Evolutionary conservation across 2,113 vertebrate species (phyloP).

Genomic region (Columba livia): DNA sequence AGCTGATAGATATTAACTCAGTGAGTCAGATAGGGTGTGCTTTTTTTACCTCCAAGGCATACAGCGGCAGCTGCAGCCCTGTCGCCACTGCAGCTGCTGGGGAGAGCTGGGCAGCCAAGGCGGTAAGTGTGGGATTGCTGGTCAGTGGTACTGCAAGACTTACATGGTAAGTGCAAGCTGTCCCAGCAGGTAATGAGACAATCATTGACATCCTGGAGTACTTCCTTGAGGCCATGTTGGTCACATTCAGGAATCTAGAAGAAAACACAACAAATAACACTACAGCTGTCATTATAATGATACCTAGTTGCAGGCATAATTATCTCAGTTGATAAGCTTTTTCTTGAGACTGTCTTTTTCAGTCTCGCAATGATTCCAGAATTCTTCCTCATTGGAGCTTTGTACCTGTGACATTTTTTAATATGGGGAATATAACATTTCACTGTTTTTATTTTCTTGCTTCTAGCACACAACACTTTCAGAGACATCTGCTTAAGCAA

Average conservation of each 20-base stretch:
- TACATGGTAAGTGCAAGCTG: not conserved
- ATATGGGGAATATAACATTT: not conserved
- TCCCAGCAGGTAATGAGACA: not conserved
- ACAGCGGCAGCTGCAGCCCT: conserved; percentile 45
- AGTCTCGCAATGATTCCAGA: not conserved
- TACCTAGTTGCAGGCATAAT: not conserved
- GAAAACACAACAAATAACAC: not conserved
- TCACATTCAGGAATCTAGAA: not conserved
- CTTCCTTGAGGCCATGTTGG: not conserved
- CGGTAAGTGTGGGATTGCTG: not conserved
- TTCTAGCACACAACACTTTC: not conserved
- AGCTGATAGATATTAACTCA: conserved; percentile 45
- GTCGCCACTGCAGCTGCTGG: conserved; percentile 36
- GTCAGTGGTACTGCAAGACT: not conserved
- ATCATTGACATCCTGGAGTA: not conserved
- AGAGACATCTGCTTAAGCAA: not conserved
- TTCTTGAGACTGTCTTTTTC: not conserved
- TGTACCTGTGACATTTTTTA: not conserved
- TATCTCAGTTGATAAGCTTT: not conserved
- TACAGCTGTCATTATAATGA: not conserved
- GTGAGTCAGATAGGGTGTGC: conserved; percentile 67
- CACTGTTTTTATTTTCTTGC: not conserved
- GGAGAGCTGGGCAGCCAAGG: not conserved
- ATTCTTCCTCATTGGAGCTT: not conserved
- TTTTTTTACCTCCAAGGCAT: conserved; percentile 62